Conservation (phyloP, 1,140 invertebrate species). For the Dreissena polymorpha region DNA sequence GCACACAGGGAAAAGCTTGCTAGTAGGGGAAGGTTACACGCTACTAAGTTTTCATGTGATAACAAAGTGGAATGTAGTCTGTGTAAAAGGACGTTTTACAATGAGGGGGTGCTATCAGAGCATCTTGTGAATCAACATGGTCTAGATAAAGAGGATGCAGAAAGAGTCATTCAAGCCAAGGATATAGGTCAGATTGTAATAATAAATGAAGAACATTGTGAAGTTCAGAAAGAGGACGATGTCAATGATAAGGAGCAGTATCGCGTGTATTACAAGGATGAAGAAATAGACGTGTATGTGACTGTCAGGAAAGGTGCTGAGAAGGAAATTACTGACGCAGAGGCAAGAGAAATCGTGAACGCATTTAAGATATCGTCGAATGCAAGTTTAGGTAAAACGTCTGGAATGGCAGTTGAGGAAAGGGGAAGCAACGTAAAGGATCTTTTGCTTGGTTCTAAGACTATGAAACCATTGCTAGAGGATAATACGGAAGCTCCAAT, state of each 20-base stretch:
- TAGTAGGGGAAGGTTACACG: not conserved
- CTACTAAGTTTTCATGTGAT: not conserved
- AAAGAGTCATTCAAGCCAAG: not conserved
- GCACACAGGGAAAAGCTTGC: not conserved
- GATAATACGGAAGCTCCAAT: too few relatives aligned
- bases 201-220: not conserved
- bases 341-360: not conserved
- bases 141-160: not conserved
- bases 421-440: not conserved
- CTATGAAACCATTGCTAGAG: too few relatives aligned
- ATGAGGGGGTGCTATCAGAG: not conserved
- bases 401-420: not conserved
- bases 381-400: too few relatives aligned
- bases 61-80: not conserved
- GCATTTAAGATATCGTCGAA: too few relatives aligned
- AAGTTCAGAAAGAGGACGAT: not conserved
- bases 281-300: not conserved
- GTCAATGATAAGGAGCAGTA: too few relatives aligned
- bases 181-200: not conserved
- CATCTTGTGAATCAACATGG: not conserved
- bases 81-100: not conserved
- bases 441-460: too few relatives aligned
- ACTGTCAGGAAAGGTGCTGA: not conserved
- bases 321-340: not conserved
- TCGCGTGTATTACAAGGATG: constrained; percentile 3